Percentiles rank a stretch among this genome's conserved stretches.
Conservation (phyloP, 2,888 invertebrate species). For the Augiades crinisus region DNA sequence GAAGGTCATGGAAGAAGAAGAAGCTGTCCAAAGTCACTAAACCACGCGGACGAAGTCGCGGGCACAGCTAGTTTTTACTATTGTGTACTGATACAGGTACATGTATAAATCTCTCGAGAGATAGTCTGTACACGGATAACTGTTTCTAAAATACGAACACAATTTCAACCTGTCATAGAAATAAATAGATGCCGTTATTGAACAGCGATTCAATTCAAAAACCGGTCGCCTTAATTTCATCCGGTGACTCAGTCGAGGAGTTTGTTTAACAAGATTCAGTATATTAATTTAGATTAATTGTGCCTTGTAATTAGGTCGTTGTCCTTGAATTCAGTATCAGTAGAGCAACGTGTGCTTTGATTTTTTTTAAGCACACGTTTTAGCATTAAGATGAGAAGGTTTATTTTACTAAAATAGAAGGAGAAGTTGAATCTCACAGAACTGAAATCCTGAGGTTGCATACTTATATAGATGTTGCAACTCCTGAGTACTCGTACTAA, state of each 20-base stretch:
- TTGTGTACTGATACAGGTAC: not conserved
- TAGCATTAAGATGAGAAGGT: no score
- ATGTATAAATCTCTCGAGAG: not conserved
- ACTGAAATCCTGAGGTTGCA: no score
- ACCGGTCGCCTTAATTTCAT: conserved; percentile 29
- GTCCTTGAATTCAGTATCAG: conserved; percentile 16
- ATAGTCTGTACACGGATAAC: conserved; percentile 2
- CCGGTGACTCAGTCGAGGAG: conserved; percentile 29
- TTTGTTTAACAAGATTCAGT: conserved; percentile 15
- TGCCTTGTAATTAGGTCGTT: conserved; percentile 12
- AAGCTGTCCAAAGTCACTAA: no score
- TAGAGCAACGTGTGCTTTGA: not conserved
- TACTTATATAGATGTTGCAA: no score
- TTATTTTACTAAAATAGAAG: no score
- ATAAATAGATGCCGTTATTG: conserved; percentile 27
- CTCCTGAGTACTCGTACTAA: no score
- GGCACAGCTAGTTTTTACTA: no score
- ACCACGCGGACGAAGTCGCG: no score
- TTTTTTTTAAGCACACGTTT: no score
- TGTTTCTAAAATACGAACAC: conserved; percentile 11
- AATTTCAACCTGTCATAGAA: conserved; percentile 11
- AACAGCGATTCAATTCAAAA: conserved; percentile 23
- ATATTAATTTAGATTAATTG: conserved; percentile 9
- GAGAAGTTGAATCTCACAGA: no score
- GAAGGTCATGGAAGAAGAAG: no score